Evolutionary conservation across 2,888 invertebrate species (phyloP).

Genomic region (Limnephilus auricula): DNA sequence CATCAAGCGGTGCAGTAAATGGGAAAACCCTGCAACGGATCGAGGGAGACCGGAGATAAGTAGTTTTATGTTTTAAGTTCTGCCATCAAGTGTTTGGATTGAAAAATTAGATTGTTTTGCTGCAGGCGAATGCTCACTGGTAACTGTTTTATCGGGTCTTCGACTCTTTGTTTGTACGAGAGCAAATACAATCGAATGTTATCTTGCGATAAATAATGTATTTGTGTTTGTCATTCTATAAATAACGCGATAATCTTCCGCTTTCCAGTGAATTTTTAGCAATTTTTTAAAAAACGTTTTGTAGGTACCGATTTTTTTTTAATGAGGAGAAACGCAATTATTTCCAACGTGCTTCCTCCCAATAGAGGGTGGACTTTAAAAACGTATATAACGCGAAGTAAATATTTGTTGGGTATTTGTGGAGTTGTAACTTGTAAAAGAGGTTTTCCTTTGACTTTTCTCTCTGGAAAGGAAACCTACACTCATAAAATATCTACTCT

Average conservation of each 20-base stretch:
- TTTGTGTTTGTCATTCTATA: neutral
- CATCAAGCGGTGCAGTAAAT: slow-evolving; percentile 27
- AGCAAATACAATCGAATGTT: neutral
- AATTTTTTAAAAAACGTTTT: neutral
- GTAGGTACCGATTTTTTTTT: too few relatives aligned
- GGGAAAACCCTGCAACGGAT: slow-evolving; percentile 6
- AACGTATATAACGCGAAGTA: neutral
- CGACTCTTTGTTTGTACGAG: neutral
- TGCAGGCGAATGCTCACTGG: neutral
- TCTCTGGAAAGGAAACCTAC: neutral
- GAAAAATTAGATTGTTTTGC: neutral
- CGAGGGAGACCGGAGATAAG: neutral
- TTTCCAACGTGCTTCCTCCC: neutral
- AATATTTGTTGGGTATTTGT: neutral
- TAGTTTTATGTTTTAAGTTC: neutral
- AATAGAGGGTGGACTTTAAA: neutral
- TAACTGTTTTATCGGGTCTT: neutral
- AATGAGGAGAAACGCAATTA: neutral
- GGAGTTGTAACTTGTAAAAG: neutral
- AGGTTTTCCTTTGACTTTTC: neutral
- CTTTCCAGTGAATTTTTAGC: neutral
- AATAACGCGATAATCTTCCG: neutral
- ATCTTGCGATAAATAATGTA: neutral
- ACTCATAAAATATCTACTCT: neutral
- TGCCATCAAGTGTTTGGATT: neutral